phyloP scores from a whole-genome alignment of 2,113 vertebrate species.

The Cyrtonyx montezumae region DNA sequence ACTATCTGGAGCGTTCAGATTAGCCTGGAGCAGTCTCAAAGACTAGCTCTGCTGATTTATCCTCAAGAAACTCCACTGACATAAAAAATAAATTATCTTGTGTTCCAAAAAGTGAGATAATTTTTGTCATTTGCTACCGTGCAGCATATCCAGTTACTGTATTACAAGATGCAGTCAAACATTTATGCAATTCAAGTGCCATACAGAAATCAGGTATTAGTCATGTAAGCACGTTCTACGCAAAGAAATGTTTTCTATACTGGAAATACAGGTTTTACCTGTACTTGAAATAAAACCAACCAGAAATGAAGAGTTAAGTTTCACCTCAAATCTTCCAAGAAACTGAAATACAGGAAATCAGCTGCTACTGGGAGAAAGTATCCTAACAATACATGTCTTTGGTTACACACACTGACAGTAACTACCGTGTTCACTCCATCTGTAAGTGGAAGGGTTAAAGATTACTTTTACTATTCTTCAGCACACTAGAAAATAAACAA shows the following conservation, averaged over 20 bases:
- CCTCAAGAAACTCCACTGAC: neutral
- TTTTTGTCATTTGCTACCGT: neutral
- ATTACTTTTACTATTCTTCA: neutral
- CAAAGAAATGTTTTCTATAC: neutral
- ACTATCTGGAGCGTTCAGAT: neutral
- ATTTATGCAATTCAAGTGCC: neutral
- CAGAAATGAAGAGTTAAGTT: neutral
- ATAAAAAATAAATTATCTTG: neutral
- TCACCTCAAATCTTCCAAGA: neutral
- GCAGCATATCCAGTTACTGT: neutral
- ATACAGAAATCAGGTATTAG: neutral
- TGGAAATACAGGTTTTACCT: conserved; percentile 41
- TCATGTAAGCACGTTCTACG: neutral
- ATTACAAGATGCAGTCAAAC: neutral
- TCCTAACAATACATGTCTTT: neutral
- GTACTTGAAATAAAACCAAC: neutral
- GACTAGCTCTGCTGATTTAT: neutral
- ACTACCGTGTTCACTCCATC: neutral
- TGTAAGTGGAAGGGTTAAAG: neutral
- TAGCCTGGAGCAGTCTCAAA: neutral
- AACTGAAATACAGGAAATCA: neutral
- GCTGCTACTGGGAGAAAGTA: neutral
- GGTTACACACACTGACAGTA: neutral
- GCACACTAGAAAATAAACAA: neutral
- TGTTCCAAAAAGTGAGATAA: neutral